Conservation (phyloP, 2,113 vertebrate species). For the Siphamia tubifer region DNA sequence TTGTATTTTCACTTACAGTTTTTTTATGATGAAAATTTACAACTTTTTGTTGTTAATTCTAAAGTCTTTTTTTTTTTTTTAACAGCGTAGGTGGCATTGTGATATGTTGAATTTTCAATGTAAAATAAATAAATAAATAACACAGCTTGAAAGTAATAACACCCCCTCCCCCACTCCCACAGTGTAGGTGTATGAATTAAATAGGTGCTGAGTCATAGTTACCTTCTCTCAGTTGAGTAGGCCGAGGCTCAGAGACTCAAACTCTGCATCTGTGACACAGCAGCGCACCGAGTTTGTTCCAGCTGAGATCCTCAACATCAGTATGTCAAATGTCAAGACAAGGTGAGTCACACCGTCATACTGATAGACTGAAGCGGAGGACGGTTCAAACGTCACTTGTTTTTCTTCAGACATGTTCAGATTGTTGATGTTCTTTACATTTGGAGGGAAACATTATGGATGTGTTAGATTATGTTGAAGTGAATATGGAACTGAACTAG, state of each 20-base stretch:
- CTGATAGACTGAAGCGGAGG: no score
- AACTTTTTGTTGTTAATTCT: no score
- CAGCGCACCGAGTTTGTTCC: conserved; percentile 49
- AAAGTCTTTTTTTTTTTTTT: no score
- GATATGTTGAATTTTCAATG: conserved; percentile 21
- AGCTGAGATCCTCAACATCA: conserved; percentile 50
- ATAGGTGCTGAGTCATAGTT: conserved; percentile 55
- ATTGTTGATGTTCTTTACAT: no score
- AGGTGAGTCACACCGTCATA: conserved; percentile 3
- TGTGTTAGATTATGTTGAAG: no score
- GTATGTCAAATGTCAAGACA: conserved; percentile 62
- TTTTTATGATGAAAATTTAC: no score
- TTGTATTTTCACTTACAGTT: no score
- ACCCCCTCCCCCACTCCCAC: conserved; percentile 14
- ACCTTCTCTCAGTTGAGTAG: conserved; percentile 38
- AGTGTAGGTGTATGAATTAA: conserved; percentile 58
- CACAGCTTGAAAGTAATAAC: conserved; percentile 50
- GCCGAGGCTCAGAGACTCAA: conserved; percentile 13
- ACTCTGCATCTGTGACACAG: conserved; percentile 44
- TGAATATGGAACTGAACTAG: no score
- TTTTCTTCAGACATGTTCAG: no score
- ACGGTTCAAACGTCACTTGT: no score
- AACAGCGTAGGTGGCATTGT: background rate
- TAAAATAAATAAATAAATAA: conserved; percentile 1
- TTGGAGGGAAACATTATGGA: no score